phyloP scores from a whole-genome alignment of 92 coral and sea anemone species.

The Epizoanthus illoricatus region DNA sequence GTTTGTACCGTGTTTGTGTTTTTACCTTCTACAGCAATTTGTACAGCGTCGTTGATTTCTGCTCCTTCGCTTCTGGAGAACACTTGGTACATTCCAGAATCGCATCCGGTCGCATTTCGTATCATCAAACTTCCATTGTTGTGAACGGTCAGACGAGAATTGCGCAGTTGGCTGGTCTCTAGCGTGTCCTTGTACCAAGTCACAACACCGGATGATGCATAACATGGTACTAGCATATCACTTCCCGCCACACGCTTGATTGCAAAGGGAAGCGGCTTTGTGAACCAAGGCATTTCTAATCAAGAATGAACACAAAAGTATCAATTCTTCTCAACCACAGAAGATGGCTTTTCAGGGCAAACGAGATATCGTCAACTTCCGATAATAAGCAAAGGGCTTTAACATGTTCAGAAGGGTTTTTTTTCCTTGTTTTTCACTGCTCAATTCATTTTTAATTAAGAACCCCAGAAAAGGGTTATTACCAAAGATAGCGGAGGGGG shows the following conservation, averaged over 20 bases:
- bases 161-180: neutral
- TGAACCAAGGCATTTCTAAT: slow-evolving; percentile 17
- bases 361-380: neutral
- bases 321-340: neutral
- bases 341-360: too few species aligned
- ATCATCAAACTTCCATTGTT: slow-evolving; percentile 14
- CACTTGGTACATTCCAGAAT: slow-evolving; percentile 30
- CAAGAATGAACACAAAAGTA: neutral
- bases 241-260: slow-evolving; percentile 18
- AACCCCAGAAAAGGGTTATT: too few species aligned
- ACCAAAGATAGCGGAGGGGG: too few species aligned
- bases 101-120: slow-evolving; percentile 24
- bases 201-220: slow-evolving; percentile 11
- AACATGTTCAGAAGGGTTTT: too few species aligned
- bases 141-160: slow-evolving; percentile 9
- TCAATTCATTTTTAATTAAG: too few species aligned
- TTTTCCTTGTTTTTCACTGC: too few species aligned
- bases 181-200: slow-evolving; percentile 31
- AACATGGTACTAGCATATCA: slow-evolving; percentile 17
- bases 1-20: neutral
- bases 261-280: slow-evolving; percentile 10
- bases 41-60: slow-evolving; percentile 20
- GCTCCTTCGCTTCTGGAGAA: neutral
- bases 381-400: too few species aligned
- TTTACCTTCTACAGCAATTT: slow-evolving; percentile 11